These are phyloP conservation scores for Harpalus rubripes DNA, from an alignment of 2,888 invertebrate genomes.

Conservation along the genomic window DNA sequence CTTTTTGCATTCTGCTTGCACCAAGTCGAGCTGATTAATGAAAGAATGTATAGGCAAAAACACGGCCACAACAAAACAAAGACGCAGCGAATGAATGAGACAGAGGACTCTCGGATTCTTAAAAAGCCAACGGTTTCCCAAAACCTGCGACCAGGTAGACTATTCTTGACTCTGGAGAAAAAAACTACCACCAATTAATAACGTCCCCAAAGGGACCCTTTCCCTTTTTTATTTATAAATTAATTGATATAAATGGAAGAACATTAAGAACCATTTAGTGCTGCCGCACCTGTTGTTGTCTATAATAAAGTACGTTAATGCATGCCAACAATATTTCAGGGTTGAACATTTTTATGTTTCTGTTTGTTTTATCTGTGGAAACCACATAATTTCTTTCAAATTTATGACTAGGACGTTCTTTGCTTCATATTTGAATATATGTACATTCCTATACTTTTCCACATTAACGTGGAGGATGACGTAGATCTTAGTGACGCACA, in stretches of 20 bases:
- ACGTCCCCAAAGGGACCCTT: slow-evolving; percentile 60
- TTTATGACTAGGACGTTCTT: slow-evolving; percentile 14
- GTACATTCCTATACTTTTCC: not conserved
- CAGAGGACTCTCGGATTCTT: slow-evolving; percentile 56
- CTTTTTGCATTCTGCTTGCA: slow-evolving; percentile 64
- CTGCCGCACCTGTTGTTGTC: slow-evolving; percentile 64
- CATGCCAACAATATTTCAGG: slow-evolving; percentile 60
- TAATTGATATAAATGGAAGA: slow-evolving; percentile 66
- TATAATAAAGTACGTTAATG: slow-evolving; percentile 65
- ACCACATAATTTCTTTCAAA: slow-evolving; percentile 33
- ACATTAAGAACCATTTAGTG: slow-evolving; percentile 66
- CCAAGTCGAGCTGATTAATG: slow-evolving; percentile 58
- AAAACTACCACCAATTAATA: slow-evolving; percentile 62
- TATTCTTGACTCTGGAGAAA: slow-evolving; percentile 49
- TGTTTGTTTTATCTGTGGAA: slow-evolving; percentile 47
- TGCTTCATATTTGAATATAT: slow-evolving; percentile 8
- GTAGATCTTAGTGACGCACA: too few relatives aligned
- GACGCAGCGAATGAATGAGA: slow-evolving; percentile 52
- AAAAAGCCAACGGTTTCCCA: slow-evolving; percentile 54
- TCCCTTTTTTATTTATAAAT: slow-evolving; percentile 65
- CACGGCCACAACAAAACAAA: slow-evolving; percentile 64
- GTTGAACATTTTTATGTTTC: slow-evolving; percentile 60
- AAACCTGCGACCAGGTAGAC: slow-evolving; percentile 57
- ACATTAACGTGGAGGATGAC: too few relatives aligned
- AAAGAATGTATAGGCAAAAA: slow-evolving; percentile 64